Conservation (phyloP, 2,888 invertebrate species). For the Melanostoma scalare region DNA sequence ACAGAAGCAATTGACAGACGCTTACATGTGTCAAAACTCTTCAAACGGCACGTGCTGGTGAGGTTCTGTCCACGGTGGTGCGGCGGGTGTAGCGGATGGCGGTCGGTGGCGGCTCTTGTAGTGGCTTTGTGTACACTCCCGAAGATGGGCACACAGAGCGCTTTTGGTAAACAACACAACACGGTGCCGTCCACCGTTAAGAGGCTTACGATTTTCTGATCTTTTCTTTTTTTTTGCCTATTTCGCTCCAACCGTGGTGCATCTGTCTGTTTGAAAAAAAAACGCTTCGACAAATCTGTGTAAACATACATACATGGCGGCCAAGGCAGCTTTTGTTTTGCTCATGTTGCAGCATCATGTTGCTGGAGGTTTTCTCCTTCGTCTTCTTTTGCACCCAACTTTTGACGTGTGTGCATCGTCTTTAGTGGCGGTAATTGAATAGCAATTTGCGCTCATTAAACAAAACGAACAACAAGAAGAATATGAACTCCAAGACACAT, state of each 20-base stretch:
- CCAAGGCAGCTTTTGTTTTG: conserved; percentile 12
- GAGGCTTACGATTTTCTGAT: conserved; percentile 59
- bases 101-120: conserved; percentile 54
- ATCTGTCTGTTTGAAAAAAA: conserved; percentile 16
- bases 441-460: conserved; percentile 72
- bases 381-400: conserved; percentile 20
- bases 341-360: conserved; percentile 68
- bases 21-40: conserved; percentile 62
- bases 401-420: conserved; percentile 60
- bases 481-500: not conserved
- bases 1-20: conserved; percentile 41
- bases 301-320: conserved; percentile 29
- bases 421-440: conserved; percentile 72
- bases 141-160: conserved; percentile 18
- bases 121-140: conserved; percentile 33
- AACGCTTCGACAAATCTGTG: conserved; percentile 44
- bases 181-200: conserved; percentile 33
- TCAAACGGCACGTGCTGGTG: conserved; percentile 65
- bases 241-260: not conserved
- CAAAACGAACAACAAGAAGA: conserved; percentile 42
- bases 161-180: conserved; percentile 29
- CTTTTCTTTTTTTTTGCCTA: not conserved
- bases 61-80: too few species aligned
- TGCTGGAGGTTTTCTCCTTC: conserved; percentile 28
- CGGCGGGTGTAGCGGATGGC: conserved; percentile 30